Evolutionary conservation across 37 sponge, comb jelly and placozoan genomes (phyloP).

Genomic region (Diacarnus erythraeanus): DNA sequence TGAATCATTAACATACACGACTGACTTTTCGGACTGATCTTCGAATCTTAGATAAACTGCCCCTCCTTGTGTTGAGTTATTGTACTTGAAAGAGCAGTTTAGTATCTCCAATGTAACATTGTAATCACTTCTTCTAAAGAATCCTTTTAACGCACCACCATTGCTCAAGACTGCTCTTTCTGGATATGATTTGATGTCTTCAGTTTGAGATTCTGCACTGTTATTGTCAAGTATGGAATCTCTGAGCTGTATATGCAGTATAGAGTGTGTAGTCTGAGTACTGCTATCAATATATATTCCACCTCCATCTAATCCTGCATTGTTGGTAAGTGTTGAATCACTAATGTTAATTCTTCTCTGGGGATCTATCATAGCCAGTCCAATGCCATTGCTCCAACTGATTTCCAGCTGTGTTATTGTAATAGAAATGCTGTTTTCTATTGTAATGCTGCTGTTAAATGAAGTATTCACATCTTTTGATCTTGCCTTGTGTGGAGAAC

Average conservation of each 20-base stretch:
- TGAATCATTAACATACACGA: not conserved
- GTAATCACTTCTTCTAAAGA: conserved; percentile 10
- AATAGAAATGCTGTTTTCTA: not conserved
- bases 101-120: conserved; percentile 22
- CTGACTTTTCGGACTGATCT: not conserved
- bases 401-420: not conserved
- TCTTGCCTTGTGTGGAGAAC: too few species aligned
- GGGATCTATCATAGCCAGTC: not conserved
- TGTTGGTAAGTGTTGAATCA: not conserved
- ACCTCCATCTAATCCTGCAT: not conserved
- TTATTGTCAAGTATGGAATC: conserved; percentile 45
- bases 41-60: not conserved
- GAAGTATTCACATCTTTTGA: too few species aligned
- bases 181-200: not conserved
- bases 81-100: conserved; percentile 7
- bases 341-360: not conserved
- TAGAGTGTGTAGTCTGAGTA: too few species aligned
- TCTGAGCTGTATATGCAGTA: not conserved
- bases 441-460: not conserved
- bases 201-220: too few species aligned
- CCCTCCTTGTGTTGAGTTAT: conserved; percentile 54
- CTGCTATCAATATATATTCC: not conserved
- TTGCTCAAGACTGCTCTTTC: not conserved
- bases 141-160: conserved; percentile 52
- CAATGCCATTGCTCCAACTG: not conserved